Percentiles rank a stretch among this genome's conserved stretches.
phyloP scores from a whole-genome alignment of 2,797 vertebrate species.

The Acipenser ruthenus region DNA sequence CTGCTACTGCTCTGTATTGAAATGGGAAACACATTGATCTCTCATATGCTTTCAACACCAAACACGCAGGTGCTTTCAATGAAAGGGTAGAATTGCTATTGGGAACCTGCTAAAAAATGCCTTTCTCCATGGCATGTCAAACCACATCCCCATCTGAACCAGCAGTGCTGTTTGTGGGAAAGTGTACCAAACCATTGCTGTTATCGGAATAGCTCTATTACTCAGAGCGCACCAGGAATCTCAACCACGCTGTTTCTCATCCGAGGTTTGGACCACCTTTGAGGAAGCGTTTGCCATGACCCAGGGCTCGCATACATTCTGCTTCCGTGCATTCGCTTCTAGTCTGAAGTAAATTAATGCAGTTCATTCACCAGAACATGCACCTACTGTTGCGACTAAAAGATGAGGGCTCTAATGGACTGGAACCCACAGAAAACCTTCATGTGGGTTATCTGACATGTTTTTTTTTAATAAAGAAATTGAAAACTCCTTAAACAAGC shows the following conservation, averaged over 20 bases:
- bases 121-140: constrained; percentile 15
- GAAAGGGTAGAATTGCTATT: constrained; percentile 19
- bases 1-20: constrained; percentile 55
- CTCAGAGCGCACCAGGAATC: neutral
- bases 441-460: too few species aligned
- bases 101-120: neutral
- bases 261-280: neutral
- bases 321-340: neutral
- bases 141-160: constrained; percentile 1
- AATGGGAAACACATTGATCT: constrained; percentile 48
- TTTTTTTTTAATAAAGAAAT: too few species aligned
- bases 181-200: neutral
- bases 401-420: too few species aligned
- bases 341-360: neutral
- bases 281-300: neutral
- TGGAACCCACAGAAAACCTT: too few species aligned
- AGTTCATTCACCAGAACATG: too few species aligned
- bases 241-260: neutral
- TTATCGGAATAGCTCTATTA: constrained; percentile 2
- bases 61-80: constrained; percentile 50
- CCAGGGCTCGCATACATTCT: neutral
- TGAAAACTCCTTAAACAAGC: too few species aligned
- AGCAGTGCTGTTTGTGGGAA: neutral
- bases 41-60: constrained; percentile 45
- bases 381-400: too few species aligned